Percentiles rank a stretch among this genome's conserved stretches.
Conservation (phyloP, 2,888 invertebrate species). For the Koerneria pararmatus region DNA sequence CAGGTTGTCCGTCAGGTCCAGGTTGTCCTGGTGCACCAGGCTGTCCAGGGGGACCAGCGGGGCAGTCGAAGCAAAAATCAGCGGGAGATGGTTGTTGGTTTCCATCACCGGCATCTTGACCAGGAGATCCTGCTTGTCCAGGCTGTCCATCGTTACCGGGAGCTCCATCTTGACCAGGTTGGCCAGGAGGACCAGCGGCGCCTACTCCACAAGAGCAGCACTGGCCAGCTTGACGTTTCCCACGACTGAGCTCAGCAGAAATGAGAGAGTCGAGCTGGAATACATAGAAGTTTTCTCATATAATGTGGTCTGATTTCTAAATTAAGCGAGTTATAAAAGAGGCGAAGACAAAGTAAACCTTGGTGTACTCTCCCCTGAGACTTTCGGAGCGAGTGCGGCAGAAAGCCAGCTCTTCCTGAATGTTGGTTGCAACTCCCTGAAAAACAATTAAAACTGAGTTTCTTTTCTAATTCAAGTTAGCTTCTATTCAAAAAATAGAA, state of each 20-base stretch:
- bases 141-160: conserved; percentile 42
- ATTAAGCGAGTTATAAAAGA: too few species aligned
- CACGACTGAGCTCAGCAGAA: conserved; percentile 24
- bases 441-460: too few species aligned
- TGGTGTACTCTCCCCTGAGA: conserved; percentile 44
- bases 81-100: conserved; percentile 31
- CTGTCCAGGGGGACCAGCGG: conserved; percentile 29
- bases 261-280: conserved; percentile 29
- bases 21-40: conserved; percentile 24
- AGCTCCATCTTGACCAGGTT: conserved; percentile 37
- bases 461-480: too few species aligned
- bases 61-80: conserved; percentile 45
- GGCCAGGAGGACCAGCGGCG: conserved; percentile 37
- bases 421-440: conserved; percentile 46
- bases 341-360: conserved; percentile 23
- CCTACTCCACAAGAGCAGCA: conserved; percentile 46
- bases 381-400: conserved; percentile 42
- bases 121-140: conserved; percentile 41
- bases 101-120: conserved; percentile 43
- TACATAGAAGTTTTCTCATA: too few species aligned
- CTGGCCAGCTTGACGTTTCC: conserved; percentile 29
- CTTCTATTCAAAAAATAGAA: too few species aligned
- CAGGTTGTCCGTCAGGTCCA: conserved; percentile 47
- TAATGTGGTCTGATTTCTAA: too few species aligned
- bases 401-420: conserved; percentile 52